phyloP scores from a whole-genome alignment of 2,888 invertebrate species.

The Himalopsyche kuldschensis region DNA sequence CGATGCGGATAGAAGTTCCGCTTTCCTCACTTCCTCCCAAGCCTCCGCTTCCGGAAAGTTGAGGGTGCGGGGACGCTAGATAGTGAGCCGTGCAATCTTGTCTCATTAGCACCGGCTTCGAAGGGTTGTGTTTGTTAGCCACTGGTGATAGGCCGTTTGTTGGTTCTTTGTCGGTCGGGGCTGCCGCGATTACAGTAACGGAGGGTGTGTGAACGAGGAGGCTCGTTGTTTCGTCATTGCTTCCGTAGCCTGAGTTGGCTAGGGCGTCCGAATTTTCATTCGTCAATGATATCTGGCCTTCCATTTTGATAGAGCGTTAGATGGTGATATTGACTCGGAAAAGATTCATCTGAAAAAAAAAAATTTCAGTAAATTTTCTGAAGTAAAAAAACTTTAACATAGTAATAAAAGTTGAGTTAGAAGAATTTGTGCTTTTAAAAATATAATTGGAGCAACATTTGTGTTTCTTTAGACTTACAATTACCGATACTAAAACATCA shows the following conservation, averaged over 20 bases:
- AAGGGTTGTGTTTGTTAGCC: slow-evolving; percentile 55
- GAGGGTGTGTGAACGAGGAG: slow-evolving; percentile 69
- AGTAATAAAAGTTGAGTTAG: too few species aligned
- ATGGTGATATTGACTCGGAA: background rate
- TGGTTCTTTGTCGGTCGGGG: slow-evolving; percentile 43
- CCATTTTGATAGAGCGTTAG: background rate
- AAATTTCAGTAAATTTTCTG: background rate
- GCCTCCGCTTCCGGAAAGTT: slow-evolving; percentile 63
- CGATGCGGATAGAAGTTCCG: slow-evolving; percentile 62
- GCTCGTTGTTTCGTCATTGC: slow-evolving; percentile 82
- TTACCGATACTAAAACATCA: too few species aligned
- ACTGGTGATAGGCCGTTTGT: slow-evolving; percentile 46
- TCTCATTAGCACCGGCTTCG: slow-evolving; percentile 80
- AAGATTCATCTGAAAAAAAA: slow-evolving; percentile 19
- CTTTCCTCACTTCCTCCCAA: slow-evolving; percentile 79
- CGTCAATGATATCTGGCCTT: slow-evolving; percentile 48
- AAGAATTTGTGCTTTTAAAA: too few species aligned
- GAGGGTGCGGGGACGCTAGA: slow-evolving; percentile 67
- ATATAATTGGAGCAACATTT: too few species aligned
- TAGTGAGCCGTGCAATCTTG: slow-evolving; percentile 84
- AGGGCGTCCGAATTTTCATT: slow-evolving; percentile 61
- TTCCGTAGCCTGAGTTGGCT: slow-evolving; percentile 69
- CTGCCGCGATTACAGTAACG: slow-evolving; percentile 53
- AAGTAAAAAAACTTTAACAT: too few species aligned
- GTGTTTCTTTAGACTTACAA: too few species aligned